Conservation (phyloP, 2,888 invertebrate genomes). For the Melieria picta region DNA sequence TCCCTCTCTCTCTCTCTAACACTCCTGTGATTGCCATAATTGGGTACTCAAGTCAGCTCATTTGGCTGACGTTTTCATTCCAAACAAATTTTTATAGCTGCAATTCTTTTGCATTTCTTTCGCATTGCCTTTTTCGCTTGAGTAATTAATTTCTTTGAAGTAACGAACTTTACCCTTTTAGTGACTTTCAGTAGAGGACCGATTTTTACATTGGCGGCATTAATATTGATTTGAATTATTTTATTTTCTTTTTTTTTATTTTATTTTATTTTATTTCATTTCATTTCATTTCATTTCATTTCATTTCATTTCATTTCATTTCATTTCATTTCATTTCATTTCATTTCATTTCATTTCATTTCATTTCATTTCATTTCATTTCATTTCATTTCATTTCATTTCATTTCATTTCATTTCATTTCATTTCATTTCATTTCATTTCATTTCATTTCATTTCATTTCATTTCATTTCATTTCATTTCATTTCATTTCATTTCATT, state of each 20-base stretch:
- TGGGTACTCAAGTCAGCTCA: too few relatives aligned
- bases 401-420: background rate
- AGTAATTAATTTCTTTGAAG: too few relatives aligned
- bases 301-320: background rate
- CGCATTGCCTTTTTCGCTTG: too few relatives aligned
- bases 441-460: background rate
- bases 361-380: background rate
- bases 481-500: background rate
- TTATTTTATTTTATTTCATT: background rate
- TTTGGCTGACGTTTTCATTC: too few relatives aligned
- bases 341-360: background rate
- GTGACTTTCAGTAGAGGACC: too few relatives aligned
- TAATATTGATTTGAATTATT: background rate
- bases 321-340: background rate
- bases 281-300: background rate
- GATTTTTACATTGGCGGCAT: background rate
- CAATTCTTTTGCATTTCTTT: too few relatives aligned
- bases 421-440: background rate
- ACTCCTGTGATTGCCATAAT: too few relatives aligned
- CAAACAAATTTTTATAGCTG: too few relatives aligned
- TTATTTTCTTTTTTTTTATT: background rate
- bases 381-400: background rate
- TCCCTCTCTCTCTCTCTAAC: too few relatives aligned
- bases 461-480: background rate
- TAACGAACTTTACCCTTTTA: too few relatives aligned